These are phyloP conservation scores for Tigriopus californicus DNA, from an alignment of 2,888 invertebrate species.

Conservation along the genomic window DNA sequence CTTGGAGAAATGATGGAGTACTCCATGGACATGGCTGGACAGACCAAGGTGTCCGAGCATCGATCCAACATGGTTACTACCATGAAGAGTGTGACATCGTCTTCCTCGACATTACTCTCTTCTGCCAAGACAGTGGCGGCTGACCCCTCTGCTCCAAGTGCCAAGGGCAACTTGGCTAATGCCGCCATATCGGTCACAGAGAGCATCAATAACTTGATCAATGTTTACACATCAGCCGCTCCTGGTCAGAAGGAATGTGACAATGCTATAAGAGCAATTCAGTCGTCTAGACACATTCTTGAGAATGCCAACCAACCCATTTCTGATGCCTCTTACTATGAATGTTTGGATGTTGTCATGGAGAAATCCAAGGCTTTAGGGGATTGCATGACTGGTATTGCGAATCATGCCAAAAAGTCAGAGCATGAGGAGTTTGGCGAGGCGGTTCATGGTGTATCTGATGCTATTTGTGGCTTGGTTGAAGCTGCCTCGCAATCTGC, in stretches of 20 bases:
- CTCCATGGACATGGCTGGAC: constrained; percentile 67
- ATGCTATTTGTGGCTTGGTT: constrained; percentile 71
- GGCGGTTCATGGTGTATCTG: constrained; percentile 61
- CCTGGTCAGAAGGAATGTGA: constrained; percentile 95
- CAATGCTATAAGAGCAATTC: constrained; percentile 78
- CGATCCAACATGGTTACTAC: constrained; percentile 66
- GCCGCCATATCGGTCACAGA: constrained; percentile 80
- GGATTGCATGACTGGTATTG: constrained; percentile 86
- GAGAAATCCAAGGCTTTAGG: constrained; percentile 64
- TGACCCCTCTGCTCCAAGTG: constrained; percentile 72
- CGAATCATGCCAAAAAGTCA: constrained; percentile 67
- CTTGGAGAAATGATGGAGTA: constrained; percentile 57
- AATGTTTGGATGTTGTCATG: constrained; percentile 75
- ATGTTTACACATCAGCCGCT: constrained; percentile 67
- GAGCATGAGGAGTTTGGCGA: constrained; percentile 67
- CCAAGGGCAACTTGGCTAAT: constrained; percentile 66
- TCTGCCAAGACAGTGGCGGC: constrained; percentile 76
- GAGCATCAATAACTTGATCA: constrained; percentile 72
- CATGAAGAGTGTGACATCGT: constrained; percentile 65
- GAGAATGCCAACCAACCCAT: constrained; percentile 72
- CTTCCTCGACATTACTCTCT: constrained; percentile 61
- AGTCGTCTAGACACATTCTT: constrained; percentile 59
- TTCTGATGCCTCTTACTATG: constrained; percentile 72
- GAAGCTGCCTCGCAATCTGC: constrained; percentile 89
- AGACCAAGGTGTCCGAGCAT: constrained; percentile 52